Base-by-base conservation (phyloP, 2,113 vertebrate species). In the Eublepharis macularius region DNA sequence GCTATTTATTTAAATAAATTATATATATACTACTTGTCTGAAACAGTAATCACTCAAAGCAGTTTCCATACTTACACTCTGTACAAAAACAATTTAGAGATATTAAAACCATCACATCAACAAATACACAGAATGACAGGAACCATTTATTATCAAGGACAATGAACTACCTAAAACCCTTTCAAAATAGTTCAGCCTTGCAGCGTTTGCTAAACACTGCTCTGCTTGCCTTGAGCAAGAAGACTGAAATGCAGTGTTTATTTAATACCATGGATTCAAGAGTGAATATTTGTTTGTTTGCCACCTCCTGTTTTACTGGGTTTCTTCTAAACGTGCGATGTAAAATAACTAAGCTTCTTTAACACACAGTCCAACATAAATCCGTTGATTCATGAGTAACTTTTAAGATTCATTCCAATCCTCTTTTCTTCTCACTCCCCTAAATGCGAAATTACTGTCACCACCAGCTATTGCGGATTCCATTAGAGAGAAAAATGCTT, bases 301-400 rank as follows among this genome's bases (percentile, higher is more conserved):
- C 69, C 49, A 54, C 45, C 51, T 43, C 21, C n/a, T 29, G 66
- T 24, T 70, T 81, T 51, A 70, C 34, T 54, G 26, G 51, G 45
- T 12, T 10, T 70, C 69, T 60, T 29, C 34, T 91, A 90, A 89
- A 80, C 82, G 81, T 51, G 79, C 85, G 86, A 84, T 90, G 10
- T 3, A 77, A 92, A 86, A 16, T 60, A 3, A 80, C 90, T 60
- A 89, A 65, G 89, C 60, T 63, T 24, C 51, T 93, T 90, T 72
- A 57, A 72, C 39, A 57, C 10, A 29, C n/a, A 57, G 47, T 57
- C 51, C 24, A 54, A 9, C 70, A 70, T 72, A 86, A 92, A 85
- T 84, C 87, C 88, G 89, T 82, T 90, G 90, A 90, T 87, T 88
- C 72, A 49, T 68, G 80, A 90, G 49, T 87, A 88, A 81, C 54